These are phyloP conservation scores for Pseudorhombus dupliciocellatus DNA, from an alignment of 2,113 vertebrate species.

Conservation along the genomic window DNA sequence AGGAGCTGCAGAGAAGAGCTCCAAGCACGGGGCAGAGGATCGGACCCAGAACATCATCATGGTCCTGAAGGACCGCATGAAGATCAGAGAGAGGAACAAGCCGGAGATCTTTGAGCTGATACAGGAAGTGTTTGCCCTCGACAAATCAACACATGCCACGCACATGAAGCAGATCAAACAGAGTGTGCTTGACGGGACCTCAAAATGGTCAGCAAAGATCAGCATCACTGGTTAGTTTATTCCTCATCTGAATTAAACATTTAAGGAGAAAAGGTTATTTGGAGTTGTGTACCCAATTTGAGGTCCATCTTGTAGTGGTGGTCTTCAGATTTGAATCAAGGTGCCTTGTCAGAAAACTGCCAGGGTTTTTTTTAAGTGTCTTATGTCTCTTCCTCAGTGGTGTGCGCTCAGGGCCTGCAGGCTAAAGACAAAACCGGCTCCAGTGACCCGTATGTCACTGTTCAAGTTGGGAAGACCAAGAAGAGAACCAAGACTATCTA, in stretches of 20 bases:
- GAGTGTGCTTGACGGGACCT: slow-evolving; percentile 95
- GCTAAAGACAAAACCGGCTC: slow-evolving; percentile 98
- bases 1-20: slow-evolving; percentile 98
- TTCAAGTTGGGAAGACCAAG: slow-evolving; percentile 98
- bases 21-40: slow-evolving; percentile 96
- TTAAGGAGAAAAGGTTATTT: not conserved
- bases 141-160: slow-evolving; percentile 86
- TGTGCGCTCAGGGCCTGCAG: slow-evolving; percentile 95
- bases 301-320: no score
- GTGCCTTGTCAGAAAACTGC: not conserved
- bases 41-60: slow-evolving; percentile 98
- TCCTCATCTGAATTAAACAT: not conserved
- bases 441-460: slow-evolving; percentile 97
- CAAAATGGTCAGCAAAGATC: slow-evolving; percentile 99
- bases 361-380: slow-evolving; percentile 1
- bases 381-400: slow-evolving; percentile 78
- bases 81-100: slow-evolving; percentile 97
- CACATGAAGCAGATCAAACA: slow-evolving; percentile 99
- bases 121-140: slow-evolving; percentile 92
- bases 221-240: slow-evolving; percentile 91
- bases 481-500: slow-evolving; percentile 99
- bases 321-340: not conserved
- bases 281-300: not conserved
- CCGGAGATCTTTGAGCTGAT: slow-evolving; percentile 98
- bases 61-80: slow-evolving; percentile 99